These are phyloP conservation scores for Laticauda colubrina DNA, from an alignment of 2,113 vertebrate species.

Conservation along the genomic window DNA sequence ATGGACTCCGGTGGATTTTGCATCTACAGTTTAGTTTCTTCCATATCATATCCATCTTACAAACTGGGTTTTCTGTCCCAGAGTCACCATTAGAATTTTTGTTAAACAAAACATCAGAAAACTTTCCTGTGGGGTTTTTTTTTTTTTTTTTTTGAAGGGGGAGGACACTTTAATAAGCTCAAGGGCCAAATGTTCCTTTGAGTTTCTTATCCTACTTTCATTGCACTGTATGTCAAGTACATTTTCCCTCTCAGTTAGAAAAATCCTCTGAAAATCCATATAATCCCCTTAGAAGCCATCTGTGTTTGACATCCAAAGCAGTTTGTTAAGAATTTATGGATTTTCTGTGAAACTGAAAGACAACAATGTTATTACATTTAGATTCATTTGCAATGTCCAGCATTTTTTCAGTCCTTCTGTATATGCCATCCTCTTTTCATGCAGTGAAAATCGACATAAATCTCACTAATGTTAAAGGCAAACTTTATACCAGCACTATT, in stretches of 20 bases:
- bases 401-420: background rate
- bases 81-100: background rate
- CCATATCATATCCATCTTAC: background rate
- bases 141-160: background rate
- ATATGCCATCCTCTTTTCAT: background rate
- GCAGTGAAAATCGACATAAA: background rate
- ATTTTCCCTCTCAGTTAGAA: background rate
- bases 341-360: background rate
- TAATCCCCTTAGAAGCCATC: background rate
- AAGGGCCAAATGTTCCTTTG: background rate
- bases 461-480: background rate
- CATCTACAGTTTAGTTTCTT: background rate
- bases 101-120: background rate
- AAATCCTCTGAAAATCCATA: background rate
- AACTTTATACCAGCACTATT: background rate
- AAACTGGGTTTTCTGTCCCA: background rate
- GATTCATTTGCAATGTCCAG: background rate
- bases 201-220: background rate
- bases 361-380: background rate
- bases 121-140: background rate
- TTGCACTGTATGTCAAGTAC: background rate
- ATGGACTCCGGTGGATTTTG: background rate
- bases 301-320: background rate
- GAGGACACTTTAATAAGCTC: background rate
- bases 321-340: background rate